A percentile compares a stretch with the other conserved stretches of the same genome.
Evolutionary conservation across 1,140 invertebrate genomes (phyloP).

Genomic region (Leptopilina boulardi): DNA sequence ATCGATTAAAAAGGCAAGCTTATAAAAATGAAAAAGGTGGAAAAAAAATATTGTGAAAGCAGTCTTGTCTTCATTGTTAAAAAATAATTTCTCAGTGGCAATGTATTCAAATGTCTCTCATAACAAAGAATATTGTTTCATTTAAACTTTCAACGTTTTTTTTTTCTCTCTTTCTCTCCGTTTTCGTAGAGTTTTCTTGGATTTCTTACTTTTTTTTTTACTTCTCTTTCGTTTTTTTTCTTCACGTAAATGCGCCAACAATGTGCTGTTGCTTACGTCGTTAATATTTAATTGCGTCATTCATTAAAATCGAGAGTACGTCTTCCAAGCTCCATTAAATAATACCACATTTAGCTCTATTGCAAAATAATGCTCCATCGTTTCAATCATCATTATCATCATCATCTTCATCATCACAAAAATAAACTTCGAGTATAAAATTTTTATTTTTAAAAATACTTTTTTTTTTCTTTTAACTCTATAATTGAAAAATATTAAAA

Average conservation of each 20-base stretch:
- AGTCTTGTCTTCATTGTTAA: not conserved
- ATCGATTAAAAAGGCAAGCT: not conserved
- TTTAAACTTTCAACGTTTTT: not conserved
- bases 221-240: not conserved
- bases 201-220: not conserved
- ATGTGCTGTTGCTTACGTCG: not conserved
- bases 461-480: too few relatives aligned
- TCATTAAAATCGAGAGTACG: slow-evolving; percentile 19
- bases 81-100: slow-evolving; percentile 36
- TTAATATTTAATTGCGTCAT: slow-evolving; percentile 4
- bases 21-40: not conserved
- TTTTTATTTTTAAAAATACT: too few relatives aligned
- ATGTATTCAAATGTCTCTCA: slow-evolving; percentile 27
- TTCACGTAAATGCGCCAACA: slow-evolving; percentile 10
- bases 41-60: not conserved
- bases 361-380: slow-evolving; percentile 42
- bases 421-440: too few relatives aligned
- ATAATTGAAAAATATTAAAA: too few relatives aligned
- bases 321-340: not conserved
- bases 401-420: too few relatives aligned
- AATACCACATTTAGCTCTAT: slow-evolving; percentile 35
- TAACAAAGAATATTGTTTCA: slow-evolving; percentile 31
- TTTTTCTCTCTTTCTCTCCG: slow-evolving; percentile 4
- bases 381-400: slow-evolving; percentile 33
- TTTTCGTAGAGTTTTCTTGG: slow-evolving; percentile 36